Conservation (phyloP, 2,888 invertebrate genomes). For the Onchidella celtica region DNA sequence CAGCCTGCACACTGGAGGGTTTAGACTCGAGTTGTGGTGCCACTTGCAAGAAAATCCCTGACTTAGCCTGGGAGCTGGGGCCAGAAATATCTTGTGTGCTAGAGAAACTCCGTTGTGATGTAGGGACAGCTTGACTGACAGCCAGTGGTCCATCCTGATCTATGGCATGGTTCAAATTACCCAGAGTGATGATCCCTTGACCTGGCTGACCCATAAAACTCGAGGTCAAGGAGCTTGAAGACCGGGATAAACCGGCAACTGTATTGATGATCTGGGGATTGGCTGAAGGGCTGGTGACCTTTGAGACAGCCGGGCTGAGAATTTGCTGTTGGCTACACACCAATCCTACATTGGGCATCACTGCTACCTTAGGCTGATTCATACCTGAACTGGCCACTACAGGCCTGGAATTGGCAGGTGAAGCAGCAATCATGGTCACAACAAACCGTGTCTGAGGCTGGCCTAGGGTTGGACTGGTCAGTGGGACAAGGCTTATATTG, state of each 20-base stretch:
- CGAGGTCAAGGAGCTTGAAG: neutral
- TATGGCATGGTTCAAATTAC: neutral
- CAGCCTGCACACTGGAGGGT: neutral
- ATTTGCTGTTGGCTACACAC: slow-evolving; percentile 14
- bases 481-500: neutral
- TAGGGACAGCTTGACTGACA: neutral
- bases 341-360: neutral
- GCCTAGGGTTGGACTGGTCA: neutral
- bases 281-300: neutral
- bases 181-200: neutral
- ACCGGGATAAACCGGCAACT: neutral
- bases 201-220: neutral
- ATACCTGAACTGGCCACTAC: slow-evolving; percentile 8
- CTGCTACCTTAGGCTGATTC: slow-evolving; percentile 29
- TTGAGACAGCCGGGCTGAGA: neutral
- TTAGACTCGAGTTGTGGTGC: neutral
- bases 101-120: neutral
- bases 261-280: neutral
- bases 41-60: neutral
- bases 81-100: neutral
- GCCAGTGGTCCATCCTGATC: too few relatives aligned
- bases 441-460: slow-evolving; percentile 8
- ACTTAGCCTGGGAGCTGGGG: neutral
- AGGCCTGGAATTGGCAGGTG: slow-evolving; percentile 7
- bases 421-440: slow-evolving; percentile 24